A percentile compares a stretch with the other conserved stretches of the same genome.
Conservation (phyloP, 2,888 invertebrate genomes). For the Oscheius sp. region DNA sequence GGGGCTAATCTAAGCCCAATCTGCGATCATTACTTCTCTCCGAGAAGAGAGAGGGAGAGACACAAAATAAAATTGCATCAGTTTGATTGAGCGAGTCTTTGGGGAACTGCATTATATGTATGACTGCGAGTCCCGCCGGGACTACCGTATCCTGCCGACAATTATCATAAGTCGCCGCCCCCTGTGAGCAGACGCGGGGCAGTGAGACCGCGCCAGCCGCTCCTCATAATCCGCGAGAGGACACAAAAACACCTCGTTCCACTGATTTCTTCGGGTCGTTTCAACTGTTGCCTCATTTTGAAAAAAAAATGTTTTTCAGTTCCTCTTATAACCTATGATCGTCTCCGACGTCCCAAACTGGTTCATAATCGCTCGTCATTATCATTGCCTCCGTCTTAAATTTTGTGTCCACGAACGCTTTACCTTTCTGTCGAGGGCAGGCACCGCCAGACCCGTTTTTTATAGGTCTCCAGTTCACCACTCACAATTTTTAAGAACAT, state of each 20-base stretch:
- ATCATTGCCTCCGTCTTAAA: slow-evolving; percentile 1
- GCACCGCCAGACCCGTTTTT: background rate
- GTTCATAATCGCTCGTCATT: slow-evolving; percentile 20
- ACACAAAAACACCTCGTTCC: background rate
- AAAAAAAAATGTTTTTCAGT: background rate
- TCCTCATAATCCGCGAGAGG: slow-evolving; percentile 17
- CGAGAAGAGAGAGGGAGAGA: slow-evolving; percentile 21
- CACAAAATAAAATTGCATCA: slow-evolving; percentile 38
- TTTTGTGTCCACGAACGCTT: background rate
- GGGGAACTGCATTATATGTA: slow-evolving; percentile 38
- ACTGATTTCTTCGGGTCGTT: slow-evolving; percentile 7
- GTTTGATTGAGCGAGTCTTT: slow-evolving; percentile 37
- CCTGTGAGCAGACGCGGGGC: slow-evolving; percentile 4
- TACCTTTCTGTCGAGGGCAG: background rate
- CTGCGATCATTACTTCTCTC: slow-evolving; percentile 36
- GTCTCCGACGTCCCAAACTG: slow-evolving; percentile 16
- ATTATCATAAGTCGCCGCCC: slow-evolving; percentile 37
- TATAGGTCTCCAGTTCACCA: background rate
- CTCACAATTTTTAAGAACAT: slow-evolving; percentile 2
- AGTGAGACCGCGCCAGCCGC: slow-evolving; percentile 26
- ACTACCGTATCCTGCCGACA: slow-evolving; percentile 33
- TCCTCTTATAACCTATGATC: slow-evolving; percentile 6
- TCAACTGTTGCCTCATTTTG: background rate
- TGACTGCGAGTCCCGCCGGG: slow-evolving; percentile 37
- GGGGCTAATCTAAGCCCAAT: slow-evolving; percentile 35